Evolutionary conservation across 1,140 invertebrate genomes (phyloP).

Genomic region (Dreissena rostriformis): DNA sequence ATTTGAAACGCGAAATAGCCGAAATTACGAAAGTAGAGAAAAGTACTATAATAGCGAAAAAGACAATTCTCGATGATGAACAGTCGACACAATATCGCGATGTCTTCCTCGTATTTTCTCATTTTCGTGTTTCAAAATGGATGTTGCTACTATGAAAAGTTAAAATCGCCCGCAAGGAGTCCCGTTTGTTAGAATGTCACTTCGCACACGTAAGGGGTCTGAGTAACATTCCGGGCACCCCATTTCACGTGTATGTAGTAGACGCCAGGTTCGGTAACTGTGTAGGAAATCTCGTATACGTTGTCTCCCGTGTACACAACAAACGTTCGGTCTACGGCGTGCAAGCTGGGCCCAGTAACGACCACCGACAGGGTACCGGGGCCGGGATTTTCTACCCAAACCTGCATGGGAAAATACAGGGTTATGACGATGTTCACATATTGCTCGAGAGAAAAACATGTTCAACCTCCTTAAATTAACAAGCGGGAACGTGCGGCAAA

Average conservation of each 20-base stretch:
- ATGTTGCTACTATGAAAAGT: no score
- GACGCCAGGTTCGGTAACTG: conserved; percentile 72
- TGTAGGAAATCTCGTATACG: conserved; percentile 75
- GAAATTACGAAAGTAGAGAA: no score
- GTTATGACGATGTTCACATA: no score
- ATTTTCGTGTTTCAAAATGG: no score
- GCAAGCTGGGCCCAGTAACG: conserved; percentile 69
- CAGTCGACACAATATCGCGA: no score
- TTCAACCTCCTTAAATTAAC: no score
- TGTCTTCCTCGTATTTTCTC: no score
- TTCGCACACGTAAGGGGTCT: conserved; percentile 72
- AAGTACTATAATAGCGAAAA: no score
- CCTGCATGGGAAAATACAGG: conserved; percentile 36
- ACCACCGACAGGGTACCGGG: conserved; percentile 70
- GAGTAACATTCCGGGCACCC: conserved; percentile 68
- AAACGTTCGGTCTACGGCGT: conserved; percentile 70
- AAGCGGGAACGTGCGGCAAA: no score
- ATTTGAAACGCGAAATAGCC: no score
- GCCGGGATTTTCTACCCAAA: conserved; percentile 65
- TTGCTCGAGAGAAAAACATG: no score
- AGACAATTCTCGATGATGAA: no score
- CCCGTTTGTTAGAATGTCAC: conserved; percentile 19
- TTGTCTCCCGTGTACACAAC: conserved; percentile 75
- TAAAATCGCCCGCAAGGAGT: background rate
- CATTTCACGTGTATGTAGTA: conserved; percentile 78